These are phyloP conservation scores for Azemiops feae DNA, from an alignment of 2,113 vertebrate species.

Conservation along the genomic window DNA sequence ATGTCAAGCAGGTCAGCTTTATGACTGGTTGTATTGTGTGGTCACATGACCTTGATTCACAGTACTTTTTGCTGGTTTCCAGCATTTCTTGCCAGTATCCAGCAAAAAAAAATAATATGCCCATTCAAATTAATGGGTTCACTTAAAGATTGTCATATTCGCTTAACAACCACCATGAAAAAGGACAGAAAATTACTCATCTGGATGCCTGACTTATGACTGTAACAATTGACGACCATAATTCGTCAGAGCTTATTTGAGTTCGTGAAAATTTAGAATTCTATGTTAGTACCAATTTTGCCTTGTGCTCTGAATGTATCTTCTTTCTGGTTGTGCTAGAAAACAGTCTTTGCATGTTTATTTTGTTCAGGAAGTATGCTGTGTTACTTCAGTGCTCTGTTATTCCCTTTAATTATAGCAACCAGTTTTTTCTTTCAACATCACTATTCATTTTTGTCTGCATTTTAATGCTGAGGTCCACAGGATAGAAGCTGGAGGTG, in stretches of 20 bases:
- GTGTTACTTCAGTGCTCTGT: neutral
- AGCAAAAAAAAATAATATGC: neutral
- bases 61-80: neutral
- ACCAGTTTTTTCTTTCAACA: neutral
- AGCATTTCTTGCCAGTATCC: neutral
- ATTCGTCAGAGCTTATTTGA: neutral
- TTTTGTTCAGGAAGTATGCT: neutral
- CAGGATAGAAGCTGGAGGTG: neutral
- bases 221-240: neutral
- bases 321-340: neutral
- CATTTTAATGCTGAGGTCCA: neutral
- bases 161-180: neutral
- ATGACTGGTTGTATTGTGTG: neutral
- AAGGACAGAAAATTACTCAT: neutral
- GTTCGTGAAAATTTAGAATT: neutral
- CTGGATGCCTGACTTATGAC: neutral
- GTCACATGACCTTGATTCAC: neutral
- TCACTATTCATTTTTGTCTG: neutral
- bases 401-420: slow-evolving; percentile 9
- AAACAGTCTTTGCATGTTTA: slow-evolving; percentile 5
- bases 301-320: neutral
- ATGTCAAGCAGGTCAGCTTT: neutral
- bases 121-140: neutral
- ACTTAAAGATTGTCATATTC: neutral
- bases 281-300: slow-evolving; percentile 19